These are phyloP conservation scores for Crotophaga sulcirostris DNA, from an alignment of 2,113 vertebrate species.

Conservation along the genomic window DNA sequence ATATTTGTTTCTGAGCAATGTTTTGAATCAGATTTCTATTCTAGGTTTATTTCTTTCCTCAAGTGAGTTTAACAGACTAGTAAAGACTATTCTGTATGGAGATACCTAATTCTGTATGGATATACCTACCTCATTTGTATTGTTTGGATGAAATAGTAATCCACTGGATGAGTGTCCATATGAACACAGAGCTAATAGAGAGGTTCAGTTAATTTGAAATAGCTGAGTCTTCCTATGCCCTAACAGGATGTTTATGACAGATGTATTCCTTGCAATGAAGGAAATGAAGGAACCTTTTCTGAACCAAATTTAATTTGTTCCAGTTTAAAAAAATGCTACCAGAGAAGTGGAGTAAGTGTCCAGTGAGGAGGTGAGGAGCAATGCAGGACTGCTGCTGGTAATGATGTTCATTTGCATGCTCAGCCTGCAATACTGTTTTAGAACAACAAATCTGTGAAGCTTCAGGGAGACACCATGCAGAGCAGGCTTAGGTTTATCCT, in stretches of 20 bases:
- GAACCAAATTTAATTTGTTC: not conserved
- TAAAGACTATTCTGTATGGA: not conserved
- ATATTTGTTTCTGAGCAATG: not conserved
- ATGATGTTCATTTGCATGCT: fast-evolving
- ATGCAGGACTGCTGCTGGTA: not conserved
- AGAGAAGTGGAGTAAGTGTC: not conserved
- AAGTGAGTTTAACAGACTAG: not conserved
- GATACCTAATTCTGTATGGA: not conserved
- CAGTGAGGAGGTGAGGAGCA: not conserved
- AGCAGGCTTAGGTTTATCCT: not conserved
- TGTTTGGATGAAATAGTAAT: not conserved
- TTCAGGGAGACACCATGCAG: not conserved
- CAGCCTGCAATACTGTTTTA: not conserved
- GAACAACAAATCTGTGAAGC: not conserved
- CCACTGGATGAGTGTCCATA: not conserved
- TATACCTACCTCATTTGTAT: not conserved
- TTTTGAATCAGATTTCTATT: not conserved
- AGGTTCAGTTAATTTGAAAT: not conserved
- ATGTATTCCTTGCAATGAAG: not conserved
- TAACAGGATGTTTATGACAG: not conserved
- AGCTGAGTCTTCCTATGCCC: not conserved
- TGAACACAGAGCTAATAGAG: not conserved
- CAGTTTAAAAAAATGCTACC: not conserved
- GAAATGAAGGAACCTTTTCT: not conserved
- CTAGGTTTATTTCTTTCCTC: not conserved